These are phyloP conservation scores for Hoplodrina blanda DNA, from an alignment of 2,888 invertebrate species.

Conservation along the genomic window DNA sequence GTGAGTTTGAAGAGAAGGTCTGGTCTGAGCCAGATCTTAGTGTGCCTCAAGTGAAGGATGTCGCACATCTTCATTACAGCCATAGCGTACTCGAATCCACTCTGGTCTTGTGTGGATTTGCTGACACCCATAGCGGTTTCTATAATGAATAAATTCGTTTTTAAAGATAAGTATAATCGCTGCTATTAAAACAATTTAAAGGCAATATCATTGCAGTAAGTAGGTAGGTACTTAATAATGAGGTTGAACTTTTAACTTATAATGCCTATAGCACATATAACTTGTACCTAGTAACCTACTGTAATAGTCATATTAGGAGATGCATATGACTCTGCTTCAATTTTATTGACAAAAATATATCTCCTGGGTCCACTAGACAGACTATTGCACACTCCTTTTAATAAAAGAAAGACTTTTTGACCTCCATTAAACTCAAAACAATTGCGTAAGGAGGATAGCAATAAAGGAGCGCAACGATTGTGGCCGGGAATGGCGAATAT, in stretches of 20 bases:
- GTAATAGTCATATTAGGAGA: background rate
- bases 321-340: background rate
- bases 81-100: conserved; percentile 96
- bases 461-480: conserved; percentile 70
- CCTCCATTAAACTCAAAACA: conserved; percentile 75
- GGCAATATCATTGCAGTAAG: too few relatives aligned
- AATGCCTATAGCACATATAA: too few relatives aligned
- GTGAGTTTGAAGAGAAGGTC: conserved; percentile 95
- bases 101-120: conserved; percentile 95
- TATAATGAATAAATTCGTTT: conserved; percentile 73
- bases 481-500: conserved; percentile 80
- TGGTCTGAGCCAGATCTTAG: conserved; percentile 94
- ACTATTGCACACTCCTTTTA: conserved; percentile 10
- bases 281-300: too few relatives aligned
- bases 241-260: background rate
- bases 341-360: conserved; percentile 11
- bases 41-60: conserved; percentile 95
- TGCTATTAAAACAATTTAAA: background rate
- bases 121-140: conserved; percentile 97
- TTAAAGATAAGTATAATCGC: background rate
- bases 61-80: conserved; percentile 98
- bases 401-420: conserved; percentile 74
- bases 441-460: conserved; percentile 77
- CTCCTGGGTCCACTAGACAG: background rate
- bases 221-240: background rate